Evolutionary conservation across 2,888 invertebrate species (phyloP).

Genomic region (Lymantria dispar): DNA sequence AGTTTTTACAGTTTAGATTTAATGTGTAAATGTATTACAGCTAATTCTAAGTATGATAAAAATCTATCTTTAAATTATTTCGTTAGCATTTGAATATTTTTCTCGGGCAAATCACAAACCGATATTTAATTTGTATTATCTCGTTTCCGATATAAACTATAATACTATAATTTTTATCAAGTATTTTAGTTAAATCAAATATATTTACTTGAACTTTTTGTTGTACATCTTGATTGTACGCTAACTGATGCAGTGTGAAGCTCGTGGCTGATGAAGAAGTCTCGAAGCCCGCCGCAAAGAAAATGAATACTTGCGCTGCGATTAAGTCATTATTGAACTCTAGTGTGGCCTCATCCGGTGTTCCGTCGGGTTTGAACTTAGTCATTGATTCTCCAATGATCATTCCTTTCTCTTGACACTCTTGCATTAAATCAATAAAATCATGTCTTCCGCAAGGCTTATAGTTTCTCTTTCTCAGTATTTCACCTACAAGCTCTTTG

Average conservation of each 20-base stretch:
- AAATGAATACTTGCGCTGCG: conserved; percentile 46
- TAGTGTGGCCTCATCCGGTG: conserved; percentile 29
- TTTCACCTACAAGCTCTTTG: conserved; percentile 20
- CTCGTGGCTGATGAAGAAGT: conserved; percentile 58
- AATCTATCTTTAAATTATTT: no score
- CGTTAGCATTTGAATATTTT: no score
- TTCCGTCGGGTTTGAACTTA: conserved; percentile 33
- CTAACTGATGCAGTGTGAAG: conserved; percentile 51
- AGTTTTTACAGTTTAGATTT: no score
- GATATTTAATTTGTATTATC: no score
- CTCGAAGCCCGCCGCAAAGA: conserved; percentile 61
- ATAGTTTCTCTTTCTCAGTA: conserved; percentile 39
- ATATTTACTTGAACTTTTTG: conserved; percentile 31
- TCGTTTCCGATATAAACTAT: neutral
- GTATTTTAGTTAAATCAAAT: neutral
- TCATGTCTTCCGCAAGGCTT: conserved; percentile 42
- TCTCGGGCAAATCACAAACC: no score
- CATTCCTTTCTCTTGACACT: conserved; percentile 35
- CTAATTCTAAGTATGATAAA: no score
- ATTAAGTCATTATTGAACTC: conserved; percentile 37
- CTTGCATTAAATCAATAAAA: conserved; percentile 47
- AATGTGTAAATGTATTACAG: no score
- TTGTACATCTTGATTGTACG: conserved; percentile 53
- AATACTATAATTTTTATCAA: neutral
- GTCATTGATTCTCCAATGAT: conserved; percentile 43